phyloP scores from a whole-genome alignment of 2,888 invertebrate genomes.

The Troilus luridus region DNA sequence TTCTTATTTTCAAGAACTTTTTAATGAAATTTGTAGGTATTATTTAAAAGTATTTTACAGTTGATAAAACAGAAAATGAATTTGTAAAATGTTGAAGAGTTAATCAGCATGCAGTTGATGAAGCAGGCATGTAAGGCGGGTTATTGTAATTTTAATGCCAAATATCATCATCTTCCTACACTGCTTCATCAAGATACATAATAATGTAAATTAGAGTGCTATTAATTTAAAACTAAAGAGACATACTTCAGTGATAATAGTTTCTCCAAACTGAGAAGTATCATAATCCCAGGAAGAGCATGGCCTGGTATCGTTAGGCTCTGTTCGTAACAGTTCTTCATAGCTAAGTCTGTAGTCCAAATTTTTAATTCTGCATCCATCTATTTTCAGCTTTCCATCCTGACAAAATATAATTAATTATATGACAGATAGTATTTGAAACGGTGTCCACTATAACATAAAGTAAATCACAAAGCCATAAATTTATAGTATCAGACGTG shows the following conservation, averaged over 20 bases:
- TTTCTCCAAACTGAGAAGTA: conserved; percentile 74
- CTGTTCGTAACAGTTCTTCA: conserved; percentile 55
- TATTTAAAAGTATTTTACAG: too few species aligned
- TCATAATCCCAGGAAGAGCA: conserved; percentile 78
- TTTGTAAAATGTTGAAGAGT: too few species aligned
- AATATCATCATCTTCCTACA: neutral
- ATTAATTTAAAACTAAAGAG: too few species aligned
- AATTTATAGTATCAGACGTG: too few species aligned
- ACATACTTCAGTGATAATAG: conserved; percentile 77
- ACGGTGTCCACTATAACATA: neutral
- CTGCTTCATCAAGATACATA: conserved; percentile 63
- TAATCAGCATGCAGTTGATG: neutral
- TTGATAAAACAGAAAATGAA: too few species aligned
- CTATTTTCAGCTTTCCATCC: conserved; percentile 70
- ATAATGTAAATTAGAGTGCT: too few species aligned
- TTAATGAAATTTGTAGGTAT: too few species aligned
- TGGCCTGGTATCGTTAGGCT: conserved; percentile 66
- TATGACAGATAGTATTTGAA: neutral
- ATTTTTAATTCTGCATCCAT: conserved; percentile 74
- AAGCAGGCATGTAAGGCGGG: neutral
- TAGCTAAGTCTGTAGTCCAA: conserved; percentile 69
- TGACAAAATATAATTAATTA: too few species aligned
- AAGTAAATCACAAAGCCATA: too few species aligned
- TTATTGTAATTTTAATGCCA: neutral
- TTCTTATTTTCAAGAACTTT: too few species aligned